A percentile compares a stretch with the other conserved stretches of the same genome.
These are phyloP conservation scores for Timema podura DNA, from an alignment of 2,888 invertebrate species.

Conservation along the genomic window DNA sequence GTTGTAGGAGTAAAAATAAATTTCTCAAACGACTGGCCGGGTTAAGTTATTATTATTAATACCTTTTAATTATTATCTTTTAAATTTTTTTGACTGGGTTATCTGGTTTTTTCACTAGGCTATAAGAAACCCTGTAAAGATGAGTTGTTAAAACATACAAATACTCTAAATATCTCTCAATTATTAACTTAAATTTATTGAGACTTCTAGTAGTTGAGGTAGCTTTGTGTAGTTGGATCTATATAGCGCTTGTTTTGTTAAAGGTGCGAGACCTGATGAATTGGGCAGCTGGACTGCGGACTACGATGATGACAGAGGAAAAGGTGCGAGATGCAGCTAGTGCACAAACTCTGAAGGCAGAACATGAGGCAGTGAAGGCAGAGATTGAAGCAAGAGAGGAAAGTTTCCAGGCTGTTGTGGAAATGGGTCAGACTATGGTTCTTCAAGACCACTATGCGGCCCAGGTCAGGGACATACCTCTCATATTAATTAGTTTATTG, in stretches of 20 bases:
- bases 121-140: too few species aligned
- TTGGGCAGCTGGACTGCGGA: slow-evolving; percentile 79
- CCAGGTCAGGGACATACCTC: slow-evolving; percentile 45
- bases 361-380: slow-evolving; percentile 75
- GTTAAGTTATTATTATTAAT: too few species aligned
- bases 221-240: too few species aligned
- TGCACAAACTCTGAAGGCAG: slow-evolving; percentile 76
- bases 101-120: too few species aligned
- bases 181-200: too few species aligned
- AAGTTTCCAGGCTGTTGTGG: slow-evolving; percentile 68
- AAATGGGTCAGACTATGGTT: slow-evolving; percentile 77
- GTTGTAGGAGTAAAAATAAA: too few species aligned
- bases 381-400: slow-evolving; percentile 88
- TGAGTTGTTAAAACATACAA: too few species aligned
- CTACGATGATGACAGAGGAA: slow-evolving; percentile 73
- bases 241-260: slow-evolving; percentile 3
- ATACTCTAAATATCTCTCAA: too few species aligned
- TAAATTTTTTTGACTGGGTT: too few species aligned
- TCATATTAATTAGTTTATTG: not conserved
- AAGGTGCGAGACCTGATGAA: slow-evolving; percentile 80
- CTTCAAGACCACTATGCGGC: slow-evolving; percentile 79
- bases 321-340: slow-evolving; percentile 77
- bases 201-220: too few species aligned
- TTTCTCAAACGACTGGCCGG: too few species aligned
- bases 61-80: too few species aligned